Evolutionary conservation across 2,888 invertebrate genomes (phyloP), one percentile per base, ranked within the genome.

Genomic region (Brachyopa scutellaris): DNA sequence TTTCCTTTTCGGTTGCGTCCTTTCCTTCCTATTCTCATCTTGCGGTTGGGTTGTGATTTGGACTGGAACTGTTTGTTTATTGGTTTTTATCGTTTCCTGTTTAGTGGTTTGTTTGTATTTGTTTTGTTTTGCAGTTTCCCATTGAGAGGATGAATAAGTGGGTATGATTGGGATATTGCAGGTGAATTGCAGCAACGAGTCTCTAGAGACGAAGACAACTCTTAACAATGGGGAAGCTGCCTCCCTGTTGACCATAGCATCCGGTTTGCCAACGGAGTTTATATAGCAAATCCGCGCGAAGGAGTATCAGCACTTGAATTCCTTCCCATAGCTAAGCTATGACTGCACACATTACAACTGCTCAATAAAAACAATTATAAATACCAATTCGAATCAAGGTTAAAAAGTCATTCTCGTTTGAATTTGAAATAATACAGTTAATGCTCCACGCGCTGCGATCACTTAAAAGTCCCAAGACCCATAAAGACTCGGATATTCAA

Each of bases 71-170:
- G 67, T 73, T 73, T 31, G 61, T 73, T 76, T 62, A 53, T 77
- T 77, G 53, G 42, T 76, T 55, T 55, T 29, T 26, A 67, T 72
- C 61, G 62, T 69, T 80, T 80, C 79, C 79, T 74, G 74, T 80
- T 61, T 42, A 53, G 59, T 61, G 73, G 55, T 67, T 74, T 61
- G 55, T 67, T 74, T 61, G n/a, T 74, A 40, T 74, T 80, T 80
- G 49, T 74, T 69, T 74, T 74, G 36, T 62, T 80, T 80, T 62
- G 29, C n/a, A 69, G 69, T 62, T 79, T 80, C 49, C 49, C 57
- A 69, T 62, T 62, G 26, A 11, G 11, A 29, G 29, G 7, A 33
- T 36, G 51, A 38, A 21, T 55, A 21, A 45, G 42, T 42, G 42
- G 40, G 53, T 17, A 19, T n/a, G n/a, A n/a, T n/a, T n/a, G n/a